Percentiles rank a stretch among this genome's conserved stretches.
Conservation (phyloP, 2,888 invertebrate genomes). For the Coenonympha glycerion region DNA sequence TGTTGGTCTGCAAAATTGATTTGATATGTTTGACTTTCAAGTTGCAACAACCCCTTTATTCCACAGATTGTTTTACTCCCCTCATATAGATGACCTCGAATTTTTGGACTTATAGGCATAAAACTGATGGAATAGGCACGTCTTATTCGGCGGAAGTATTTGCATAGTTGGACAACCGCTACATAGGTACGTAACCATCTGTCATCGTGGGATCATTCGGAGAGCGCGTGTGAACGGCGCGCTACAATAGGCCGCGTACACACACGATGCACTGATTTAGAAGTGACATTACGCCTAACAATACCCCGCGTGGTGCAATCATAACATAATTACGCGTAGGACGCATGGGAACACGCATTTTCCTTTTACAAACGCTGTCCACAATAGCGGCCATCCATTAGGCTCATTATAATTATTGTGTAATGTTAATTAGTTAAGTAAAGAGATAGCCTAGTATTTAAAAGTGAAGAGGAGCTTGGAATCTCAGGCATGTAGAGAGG, state of each 20-base stretch:
- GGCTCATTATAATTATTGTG: slow-evolving; percentile 18
- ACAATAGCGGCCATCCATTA: slow-evolving; percentile 20
- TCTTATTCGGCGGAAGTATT: slow-evolving; percentile 31
- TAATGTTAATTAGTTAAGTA: slow-evolving; percentile 19
- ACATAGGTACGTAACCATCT: slow-evolving; percentile 26
- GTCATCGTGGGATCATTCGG: slow-evolving; percentile 63
- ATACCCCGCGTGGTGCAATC: slow-evolving; percentile 55
- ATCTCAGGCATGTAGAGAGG: too few relatives aligned
- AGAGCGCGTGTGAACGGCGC: slow-evolving; percentile 65
- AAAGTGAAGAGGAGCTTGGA: too few relatives aligned
- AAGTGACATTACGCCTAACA: slow-evolving; percentile 66
- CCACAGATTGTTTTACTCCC: too few relatives aligned
- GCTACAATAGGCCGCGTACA: slow-evolving; percentile 59
- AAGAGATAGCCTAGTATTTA: too few relatives aligned
- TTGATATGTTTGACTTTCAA: too few relatives aligned
- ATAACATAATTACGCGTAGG: slow-evolving; percentile 66
- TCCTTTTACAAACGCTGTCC: slow-evolving; percentile 18
- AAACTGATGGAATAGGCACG: not conserved
- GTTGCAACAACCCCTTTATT: too few relatives aligned
- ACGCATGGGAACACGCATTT: slow-evolving; percentile 54
- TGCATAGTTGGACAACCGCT: slow-evolving; percentile 35
- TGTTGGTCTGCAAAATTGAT: too few relatives aligned
- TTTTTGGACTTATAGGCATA: too few relatives aligned
- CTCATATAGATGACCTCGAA: too few relatives aligned
- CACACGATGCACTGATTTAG: slow-evolving; percentile 67